A percentile compares a stretch with the other conserved stretches of the same genome.
phyloP scores from a whole-genome alignment of 2,888 invertebrate species.

The Hetaerina titia region DNA sequence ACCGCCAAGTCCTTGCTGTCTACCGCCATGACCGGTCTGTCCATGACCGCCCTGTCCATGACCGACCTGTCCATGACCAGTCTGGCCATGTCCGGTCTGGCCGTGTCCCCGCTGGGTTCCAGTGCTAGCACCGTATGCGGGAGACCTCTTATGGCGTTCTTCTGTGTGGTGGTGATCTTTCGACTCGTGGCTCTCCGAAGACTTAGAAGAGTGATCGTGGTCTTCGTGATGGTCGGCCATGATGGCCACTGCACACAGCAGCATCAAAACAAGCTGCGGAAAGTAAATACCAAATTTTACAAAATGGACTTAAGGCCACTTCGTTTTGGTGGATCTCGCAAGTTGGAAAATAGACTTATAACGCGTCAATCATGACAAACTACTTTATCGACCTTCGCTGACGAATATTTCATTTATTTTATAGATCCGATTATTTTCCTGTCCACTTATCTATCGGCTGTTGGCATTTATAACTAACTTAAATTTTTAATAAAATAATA shows the following conservation, averaged over 20 bases:
- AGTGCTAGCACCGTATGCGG: not conserved
- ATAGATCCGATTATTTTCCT: too few species aligned
- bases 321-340: too few species aligned
- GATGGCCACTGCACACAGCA: constrained; percentile 60
- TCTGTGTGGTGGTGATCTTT: not conserved
- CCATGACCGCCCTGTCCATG: not conserved
- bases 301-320: too few species aligned
- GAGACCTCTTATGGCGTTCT: not conserved
- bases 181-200: constrained; percentile 51
- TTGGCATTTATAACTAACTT: too few species aligned
- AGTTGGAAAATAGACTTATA: too few species aligned
- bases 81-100: not conserved
- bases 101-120: constrained; percentile 10
- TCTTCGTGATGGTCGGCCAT: constrained; percentile 40
- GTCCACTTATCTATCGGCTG: too few species aligned
- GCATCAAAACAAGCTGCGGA: constrained; percentile 23
- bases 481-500: too few species aligned
- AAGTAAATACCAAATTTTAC: not conserved
- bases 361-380: too few species aligned
- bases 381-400: too few species aligned
- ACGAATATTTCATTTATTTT: too few species aligned
- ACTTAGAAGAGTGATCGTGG: not conserved
- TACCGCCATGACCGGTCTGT: constrained; percentile 27
- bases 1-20: too few species aligned
- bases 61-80: not conserved